Conservation (phyloP, 1,140 invertebrate species). For the Scaptomyza montana region DNA sequence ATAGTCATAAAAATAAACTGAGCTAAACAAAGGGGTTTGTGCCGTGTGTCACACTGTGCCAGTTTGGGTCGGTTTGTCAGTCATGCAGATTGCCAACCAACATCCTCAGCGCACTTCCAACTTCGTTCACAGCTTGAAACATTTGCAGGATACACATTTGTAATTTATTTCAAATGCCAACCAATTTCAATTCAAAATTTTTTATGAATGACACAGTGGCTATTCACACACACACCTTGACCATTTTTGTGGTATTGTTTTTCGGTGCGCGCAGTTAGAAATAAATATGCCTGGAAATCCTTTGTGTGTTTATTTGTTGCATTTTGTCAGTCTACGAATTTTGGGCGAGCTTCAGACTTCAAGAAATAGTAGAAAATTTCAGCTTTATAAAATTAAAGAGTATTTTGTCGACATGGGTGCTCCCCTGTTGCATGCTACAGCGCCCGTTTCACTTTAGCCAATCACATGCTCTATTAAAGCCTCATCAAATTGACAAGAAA, state of each 20-base stretch:
- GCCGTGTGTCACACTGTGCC: conserved; percentile 62
- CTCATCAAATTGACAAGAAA: too few species aligned
- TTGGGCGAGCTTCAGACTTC: not conserved
- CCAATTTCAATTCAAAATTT: conserved; percentile 64
- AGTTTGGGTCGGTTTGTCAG: conserved; percentile 29
- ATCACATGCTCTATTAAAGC: too few species aligned
- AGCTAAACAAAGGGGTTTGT: conserved; percentile 76
- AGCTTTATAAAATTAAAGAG: too few species aligned
- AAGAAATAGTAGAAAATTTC: too few species aligned
- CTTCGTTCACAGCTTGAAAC: conserved; percentile 62
- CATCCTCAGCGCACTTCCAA: conserved; percentile 71
- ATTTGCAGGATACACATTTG: conserved; percentile 66
- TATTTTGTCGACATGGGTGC: too few species aligned
- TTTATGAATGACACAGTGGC: conserved; percentile 68
- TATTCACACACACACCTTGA: conserved; percentile 14
- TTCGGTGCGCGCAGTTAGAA: conserved; percentile 4
- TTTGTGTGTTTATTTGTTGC: conserved; percentile 32
- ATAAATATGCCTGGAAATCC: not conserved
- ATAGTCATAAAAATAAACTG: conserved; percentile 39
- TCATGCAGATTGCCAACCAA: conserved; percentile 25
- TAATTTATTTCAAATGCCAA: conserved; percentile 78
- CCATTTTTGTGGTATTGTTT: conserved; percentile 45
- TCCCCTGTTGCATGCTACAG: too few species aligned
- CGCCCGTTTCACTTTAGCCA: too few species aligned
- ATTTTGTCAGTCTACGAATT: conserved; percentile 24